Conservation (phyloP, 2,113 vertebrate genomes). For the Colinus virginianus region DNA sequence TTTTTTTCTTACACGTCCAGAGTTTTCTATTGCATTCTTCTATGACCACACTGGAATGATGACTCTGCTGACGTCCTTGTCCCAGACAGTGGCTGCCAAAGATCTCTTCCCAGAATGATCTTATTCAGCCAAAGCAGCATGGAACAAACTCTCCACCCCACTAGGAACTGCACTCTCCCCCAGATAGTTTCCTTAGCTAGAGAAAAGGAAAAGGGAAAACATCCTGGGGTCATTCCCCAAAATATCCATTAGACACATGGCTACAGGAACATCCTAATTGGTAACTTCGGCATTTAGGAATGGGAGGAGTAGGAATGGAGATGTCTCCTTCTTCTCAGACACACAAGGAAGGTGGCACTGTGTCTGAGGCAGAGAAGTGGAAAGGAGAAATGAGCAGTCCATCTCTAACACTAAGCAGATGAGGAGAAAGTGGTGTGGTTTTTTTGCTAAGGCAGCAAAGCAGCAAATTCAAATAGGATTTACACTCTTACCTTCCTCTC, state of each 20-base stretch:
- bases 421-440: not conserved
- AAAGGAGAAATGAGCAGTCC: not conserved
- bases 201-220: constrained; percentile 23
- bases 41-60: not conserved
- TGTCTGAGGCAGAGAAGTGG: not conserved
- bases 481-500: constrained; percentile 19
- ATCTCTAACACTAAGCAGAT: not conserved
- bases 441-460: not conserved
- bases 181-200: not conserved
- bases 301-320: not conserved
- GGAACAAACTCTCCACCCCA: constrained; percentile 45
- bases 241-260: rapidly evolving
- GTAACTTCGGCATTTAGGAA: not conserved
- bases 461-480: constrained; percentile 5
- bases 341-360: not conserved
- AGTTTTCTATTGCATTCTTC: constrained; percentile 21
- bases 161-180: not conserved
- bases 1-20: not conserved
- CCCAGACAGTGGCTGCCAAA: constrained; percentile 12
- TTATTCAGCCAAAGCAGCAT: not conserved
- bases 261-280: not conserved
- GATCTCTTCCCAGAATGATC: constrained; percentile 47
- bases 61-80: not conserved
- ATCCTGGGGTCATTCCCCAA: rapidly evolving
- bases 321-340: not conserved